phyloP scores from a whole-genome alignment of 2,797 vertebrate genomes.

The Rhabdomys pumilio region DNA sequence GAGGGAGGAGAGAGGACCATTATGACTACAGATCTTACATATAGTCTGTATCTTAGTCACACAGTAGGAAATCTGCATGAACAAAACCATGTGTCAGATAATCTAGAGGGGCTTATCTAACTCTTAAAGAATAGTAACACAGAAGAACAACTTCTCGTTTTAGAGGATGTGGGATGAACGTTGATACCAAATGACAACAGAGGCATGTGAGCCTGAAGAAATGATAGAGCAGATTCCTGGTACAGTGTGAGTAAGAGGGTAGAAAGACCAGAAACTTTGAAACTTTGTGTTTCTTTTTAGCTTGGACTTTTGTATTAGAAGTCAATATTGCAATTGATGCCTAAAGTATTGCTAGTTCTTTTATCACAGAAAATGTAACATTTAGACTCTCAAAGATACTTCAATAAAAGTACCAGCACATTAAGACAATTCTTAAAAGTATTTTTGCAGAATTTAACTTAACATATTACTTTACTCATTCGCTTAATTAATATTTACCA shows the following conservation, averaged over 20 bases:
- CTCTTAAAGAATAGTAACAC: slow-evolving; percentile 15
- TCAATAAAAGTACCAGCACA: background rate
- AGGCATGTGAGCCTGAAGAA: background rate
- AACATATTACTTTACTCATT: slow-evolving; percentile 56
- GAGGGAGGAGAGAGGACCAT: background rate
- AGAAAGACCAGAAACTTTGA: background rate
- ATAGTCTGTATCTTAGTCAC: background rate
- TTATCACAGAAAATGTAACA: background rate
- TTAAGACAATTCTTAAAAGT: slow-evolving; percentile 45
- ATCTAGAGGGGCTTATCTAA: slow-evolving; percentile 45
- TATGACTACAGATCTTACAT: background rate
- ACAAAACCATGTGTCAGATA: background rate
- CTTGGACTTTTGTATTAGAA: background rate
- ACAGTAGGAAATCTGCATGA: background rate
- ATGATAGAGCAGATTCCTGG: too few species aligned
- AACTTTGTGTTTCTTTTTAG: background rate
- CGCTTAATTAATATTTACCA: background rate
- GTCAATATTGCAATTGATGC: background rate
- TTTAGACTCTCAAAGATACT: background rate
- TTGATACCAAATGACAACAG: background rate
- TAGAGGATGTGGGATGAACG: background rate
- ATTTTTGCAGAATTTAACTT: slow-evolving; percentile 54
- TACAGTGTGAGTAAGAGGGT: too few species aligned
- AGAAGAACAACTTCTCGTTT: slow-evolving; percentile 52
- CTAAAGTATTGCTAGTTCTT: background rate